phyloP scores from a whole-genome alignment of 2,113 vertebrate species.

The Gadus macrocephalus region DNA sequence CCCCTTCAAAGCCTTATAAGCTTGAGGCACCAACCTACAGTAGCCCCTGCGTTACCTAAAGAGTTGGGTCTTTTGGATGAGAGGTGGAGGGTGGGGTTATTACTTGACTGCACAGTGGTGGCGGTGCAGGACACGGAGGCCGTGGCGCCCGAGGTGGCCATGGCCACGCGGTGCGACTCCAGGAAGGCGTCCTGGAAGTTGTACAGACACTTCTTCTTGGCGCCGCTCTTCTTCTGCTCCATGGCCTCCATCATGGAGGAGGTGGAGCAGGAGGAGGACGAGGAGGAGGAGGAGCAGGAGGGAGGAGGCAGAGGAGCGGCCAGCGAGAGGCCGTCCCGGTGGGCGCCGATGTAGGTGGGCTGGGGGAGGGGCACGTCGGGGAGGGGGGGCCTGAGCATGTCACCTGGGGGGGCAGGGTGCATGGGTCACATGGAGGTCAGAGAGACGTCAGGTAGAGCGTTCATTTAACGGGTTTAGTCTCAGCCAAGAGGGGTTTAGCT shows the following conservation, averaged over 20 bases:
- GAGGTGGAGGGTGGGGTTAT: constrained; percentile 84
- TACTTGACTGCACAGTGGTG: constrained; percentile 96
- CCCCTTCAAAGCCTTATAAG: too few relatives aligned
- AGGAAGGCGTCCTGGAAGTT: constrained; percentile 98
- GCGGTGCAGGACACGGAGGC: constrained; percentile 94
- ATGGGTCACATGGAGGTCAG: too few relatives aligned
- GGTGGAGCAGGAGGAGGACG: constrained; percentile 52
- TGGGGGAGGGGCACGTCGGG: constrained; percentile 81
- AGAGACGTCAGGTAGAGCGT: too few relatives aligned
- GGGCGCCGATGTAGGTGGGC: constrained; percentile 69
- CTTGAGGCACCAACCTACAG: constrained; percentile 25
- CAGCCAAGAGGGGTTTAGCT: too few relatives aligned
- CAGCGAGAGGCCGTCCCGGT: constrained; percentile 48
- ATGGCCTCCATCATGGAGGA: constrained; percentile 72
- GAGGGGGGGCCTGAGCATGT: constrained; percentile 82
- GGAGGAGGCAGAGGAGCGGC: constrained; percentile 46
- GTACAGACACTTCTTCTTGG: constrained; percentile 97
- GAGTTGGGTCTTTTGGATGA: constrained; percentile 88
- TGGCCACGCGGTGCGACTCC: constrained; percentile 90
- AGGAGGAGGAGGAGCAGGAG: constrained; percentile 49
- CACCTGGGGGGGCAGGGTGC: constrained; percentile 53
- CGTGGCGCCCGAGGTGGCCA: constrained; percentile 92
- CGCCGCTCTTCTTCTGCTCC: constrained; percentile 83
- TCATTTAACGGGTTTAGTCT: too few relatives aligned
- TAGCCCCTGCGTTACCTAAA: constrained; percentile 74